Base-by-base conservation (phyloP, 2,888 invertebrate species). In the Lochmaea capreae region DNA sequence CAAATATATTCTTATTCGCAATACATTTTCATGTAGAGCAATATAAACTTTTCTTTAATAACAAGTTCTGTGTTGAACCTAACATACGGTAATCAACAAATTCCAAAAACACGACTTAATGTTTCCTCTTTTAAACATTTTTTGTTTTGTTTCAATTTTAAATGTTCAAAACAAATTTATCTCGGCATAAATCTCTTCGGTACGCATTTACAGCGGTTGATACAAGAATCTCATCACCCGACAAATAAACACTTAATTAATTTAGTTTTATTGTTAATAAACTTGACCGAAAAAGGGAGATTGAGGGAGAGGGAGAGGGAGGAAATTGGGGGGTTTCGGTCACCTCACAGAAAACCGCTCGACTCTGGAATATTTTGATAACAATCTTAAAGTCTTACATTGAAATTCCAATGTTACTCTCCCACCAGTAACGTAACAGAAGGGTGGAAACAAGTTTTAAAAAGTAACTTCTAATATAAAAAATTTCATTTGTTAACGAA, bases 181-280 rank as follows among this genome's bases (percentile, higher is more conserved):
- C 61, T 61, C 61, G n/a, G n/a, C 14, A 39, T 61, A 33, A 61
- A 61, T 61, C 33, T 61, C 9, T 39, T 61, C 9, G 39, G 46
- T 33, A 26, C 14, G 8, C 26, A 26, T 58, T 61, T 39, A 33
- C 14, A 26, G 61, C 39, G 61, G 61, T 61, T 61, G 4, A 14
- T 39, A 33, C 33, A 61, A 61, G 61, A 61, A 61, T 61, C 61
- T 61, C n/a, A 3, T 61, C 39, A 16, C n/a, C 16, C 14, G 9
- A 14, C 12, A 39, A n/a, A 61, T 61, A 63, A 70, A 70, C 63
- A 52, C 70, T 70, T 70, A 70, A 70, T 70, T 70, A 70, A 70
- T 70, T 62, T 54, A 16, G 54, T 70, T 70, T 63, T 70, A 70
- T 70, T 63, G 63, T 49, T 63, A 63, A 54, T 70, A 70, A 62